Evolutionary conservation across 1,140 invertebrate species (phyloP).

Genomic region (Goniozus legneri): DNA sequence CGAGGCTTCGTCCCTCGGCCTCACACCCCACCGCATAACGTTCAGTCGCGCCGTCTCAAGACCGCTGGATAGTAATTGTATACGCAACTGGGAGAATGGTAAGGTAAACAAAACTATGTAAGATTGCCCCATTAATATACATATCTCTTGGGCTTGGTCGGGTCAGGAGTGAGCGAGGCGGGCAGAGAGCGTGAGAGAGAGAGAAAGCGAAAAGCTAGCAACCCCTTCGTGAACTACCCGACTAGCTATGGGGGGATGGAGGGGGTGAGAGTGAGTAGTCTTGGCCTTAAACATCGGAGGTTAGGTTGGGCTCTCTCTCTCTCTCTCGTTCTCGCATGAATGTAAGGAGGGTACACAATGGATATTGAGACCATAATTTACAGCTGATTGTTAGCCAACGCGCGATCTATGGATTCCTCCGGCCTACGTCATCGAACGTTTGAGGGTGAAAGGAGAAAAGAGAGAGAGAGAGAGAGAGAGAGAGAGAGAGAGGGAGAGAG

Average conservation of each 20-base stretch:
- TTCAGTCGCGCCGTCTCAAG: conserved; percentile 14
- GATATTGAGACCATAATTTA: conserved; percentile 58
- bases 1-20: no score
- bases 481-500: no score
- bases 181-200: background rate
- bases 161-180: conserved; percentile 30
- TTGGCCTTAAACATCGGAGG: conserved; percentile 52
- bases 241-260: background rate
- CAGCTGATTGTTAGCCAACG: conserved; percentile 55
- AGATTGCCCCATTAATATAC: conserved; percentile 58
- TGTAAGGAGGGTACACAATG: conserved; percentile 53
- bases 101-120: conserved; percentile 59
- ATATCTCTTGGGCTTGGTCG: conserved; percentile 53
- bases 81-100: conserved; percentile 52
- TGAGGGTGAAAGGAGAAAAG: no score
- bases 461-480: no score
- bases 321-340: conserved; percentile 36
- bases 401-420: conserved; percentile 54
- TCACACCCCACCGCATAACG: no score
- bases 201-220: conserved; percentile 11
- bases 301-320: no score
- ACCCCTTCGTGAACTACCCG: conserved; percentile 5
- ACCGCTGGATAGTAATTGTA: conserved; percentile 54
- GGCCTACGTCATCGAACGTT: conserved; percentile 19
- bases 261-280: conserved; percentile 44